Conservation (phyloP, 2,113 vertebrate genomes). For the Arizona elegans region DNA sequence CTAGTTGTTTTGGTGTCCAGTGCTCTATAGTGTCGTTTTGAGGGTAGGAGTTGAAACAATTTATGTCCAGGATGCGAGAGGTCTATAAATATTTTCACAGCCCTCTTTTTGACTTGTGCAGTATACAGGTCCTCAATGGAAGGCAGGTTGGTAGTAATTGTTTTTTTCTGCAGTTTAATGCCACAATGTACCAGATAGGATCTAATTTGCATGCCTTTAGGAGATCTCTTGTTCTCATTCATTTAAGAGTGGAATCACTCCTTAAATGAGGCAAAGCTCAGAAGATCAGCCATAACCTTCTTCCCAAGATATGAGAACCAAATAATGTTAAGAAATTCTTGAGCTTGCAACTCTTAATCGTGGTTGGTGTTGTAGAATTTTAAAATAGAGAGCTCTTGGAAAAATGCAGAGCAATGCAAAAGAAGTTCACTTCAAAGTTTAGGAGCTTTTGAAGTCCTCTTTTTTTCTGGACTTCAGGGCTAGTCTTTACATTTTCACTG, state of each 20-base stretch:
- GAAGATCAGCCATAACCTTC: background rate
- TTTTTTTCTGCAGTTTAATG: background rate
- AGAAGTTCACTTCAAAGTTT: background rate
- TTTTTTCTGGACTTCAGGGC: background rate
- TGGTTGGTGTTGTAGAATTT: background rate
- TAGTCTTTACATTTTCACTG: slow-evolving; percentile 21
- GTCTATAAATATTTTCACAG: too few species aligned
- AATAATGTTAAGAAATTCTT: background rate
- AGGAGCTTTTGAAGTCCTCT: background rate
- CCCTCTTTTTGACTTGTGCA: too few species aligned
- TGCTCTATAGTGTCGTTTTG: too few species aligned
- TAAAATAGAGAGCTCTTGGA: background rate
- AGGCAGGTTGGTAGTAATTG: too few species aligned
- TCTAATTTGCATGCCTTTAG: background rate
- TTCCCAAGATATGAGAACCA: background rate
- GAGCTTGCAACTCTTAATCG: background rate
- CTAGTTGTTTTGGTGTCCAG: too few species aligned
- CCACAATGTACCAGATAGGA: background rate
- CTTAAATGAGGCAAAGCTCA: background rate
- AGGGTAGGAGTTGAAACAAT: too few species aligned
- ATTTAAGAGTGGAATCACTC: background rate
- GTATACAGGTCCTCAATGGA: too few species aligned
- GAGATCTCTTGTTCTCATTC: background rate
- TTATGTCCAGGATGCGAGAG: too few species aligned
- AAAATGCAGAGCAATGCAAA: background rate